Evolutionary conservation across 2,797 vertebrate genomes (phyloP).

Genomic region (Octomys mimax): DNA sequence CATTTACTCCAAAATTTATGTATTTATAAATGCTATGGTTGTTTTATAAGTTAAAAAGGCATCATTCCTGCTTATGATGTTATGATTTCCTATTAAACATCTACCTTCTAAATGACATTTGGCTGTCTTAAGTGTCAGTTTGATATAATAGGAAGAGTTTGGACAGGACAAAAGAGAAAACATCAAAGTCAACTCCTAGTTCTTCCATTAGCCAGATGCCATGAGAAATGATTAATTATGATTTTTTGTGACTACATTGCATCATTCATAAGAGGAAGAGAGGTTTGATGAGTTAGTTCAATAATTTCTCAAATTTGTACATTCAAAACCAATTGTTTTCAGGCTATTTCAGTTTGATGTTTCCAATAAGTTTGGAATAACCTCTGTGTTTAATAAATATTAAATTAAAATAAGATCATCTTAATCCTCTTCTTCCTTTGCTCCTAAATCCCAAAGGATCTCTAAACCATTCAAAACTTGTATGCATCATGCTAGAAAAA

Average conservation of each 20-base stretch:
- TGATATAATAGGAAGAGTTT: not conserved
- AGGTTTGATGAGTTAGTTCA: not conserved
- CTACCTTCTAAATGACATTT: constrained; percentile 1
- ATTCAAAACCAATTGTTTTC: constrained; percentile 37
- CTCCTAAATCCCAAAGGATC: constrained; percentile 43
- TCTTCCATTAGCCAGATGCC: not conserved
- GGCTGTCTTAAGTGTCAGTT: not conserved
- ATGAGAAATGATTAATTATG: not conserved
- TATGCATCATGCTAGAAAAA: constrained; percentile 49
- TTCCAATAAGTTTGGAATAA: constrained; percentile 69
- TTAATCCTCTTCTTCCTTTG: constrained; percentile 60
- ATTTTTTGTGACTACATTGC: not conserved
- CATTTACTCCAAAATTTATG: not conserved
- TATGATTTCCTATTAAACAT: not conserved
- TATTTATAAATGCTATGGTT: not conserved
- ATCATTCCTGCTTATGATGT: not conserved
- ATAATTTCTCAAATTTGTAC: not conserved
- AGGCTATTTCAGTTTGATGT: constrained; percentile 19
- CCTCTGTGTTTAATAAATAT: constrained; percentile 73
- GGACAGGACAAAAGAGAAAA: not conserved
- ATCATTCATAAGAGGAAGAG: not conserved
- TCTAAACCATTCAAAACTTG: constrained; percentile 60
- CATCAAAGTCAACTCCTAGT: not conserved
- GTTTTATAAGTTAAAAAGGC: not conserved
- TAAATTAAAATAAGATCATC: constrained; percentile 72